Percentiles rank a stretch among this genome's conserved stretches.
These are phyloP conservation scores for Sarcophaga subvicina DNA, from an alignment of 2,888 invertebrate genomes.

Conservation along the genomic window DNA sequence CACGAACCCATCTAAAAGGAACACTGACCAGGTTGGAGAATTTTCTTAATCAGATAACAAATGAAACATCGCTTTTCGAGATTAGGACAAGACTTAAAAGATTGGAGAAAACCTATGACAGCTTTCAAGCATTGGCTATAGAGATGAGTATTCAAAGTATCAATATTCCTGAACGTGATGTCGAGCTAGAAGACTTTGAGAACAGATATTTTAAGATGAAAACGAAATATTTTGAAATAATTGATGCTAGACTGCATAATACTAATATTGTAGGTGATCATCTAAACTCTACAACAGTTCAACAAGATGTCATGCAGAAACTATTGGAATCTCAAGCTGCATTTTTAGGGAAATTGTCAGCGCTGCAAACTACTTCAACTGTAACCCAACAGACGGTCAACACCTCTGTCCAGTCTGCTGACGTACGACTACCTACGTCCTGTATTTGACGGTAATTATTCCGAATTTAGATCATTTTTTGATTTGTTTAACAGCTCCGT, in stretches of 20 bases:
- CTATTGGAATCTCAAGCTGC: constrained; percentile 38
- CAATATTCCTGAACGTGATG: constrained; percentile 9
- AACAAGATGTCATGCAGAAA: constrained; percentile 49
- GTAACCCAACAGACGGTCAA: constrained; percentile 15
- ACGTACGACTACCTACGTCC: constrained; percentile 45
- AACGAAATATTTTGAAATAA: constrained; percentile 29
- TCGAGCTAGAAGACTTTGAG: constrained; percentile 40
- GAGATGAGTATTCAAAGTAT: constrained; percentile 1
- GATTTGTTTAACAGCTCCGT: constrained; percentile 51
- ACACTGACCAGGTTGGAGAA: constrained; percentile 37
- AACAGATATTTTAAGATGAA: constrained; percentile 33
- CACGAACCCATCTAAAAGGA: background rate
- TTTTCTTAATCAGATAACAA: background rate
- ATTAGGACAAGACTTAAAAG: constrained; percentile 19
- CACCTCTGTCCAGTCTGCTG: constrained; percentile 35
- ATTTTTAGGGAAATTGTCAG: constrained; percentile 36
- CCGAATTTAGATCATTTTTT: constrained; percentile 35
- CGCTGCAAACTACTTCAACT: background rate
- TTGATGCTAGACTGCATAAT: constrained; percentile 32
- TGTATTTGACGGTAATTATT: constrained; percentile 52
- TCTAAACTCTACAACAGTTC: constrained; percentile 41
- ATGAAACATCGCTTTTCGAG: constrained; percentile 37
- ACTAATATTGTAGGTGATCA: constrained; percentile 18
- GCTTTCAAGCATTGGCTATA: constrained; percentile 28
- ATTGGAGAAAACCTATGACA: constrained; percentile 33